These are phyloP conservation scores for Phalacrocorax pelagicus DNA, from an alignment of 2,113 vertebrate species.

Conservation along the genomic window DNA sequence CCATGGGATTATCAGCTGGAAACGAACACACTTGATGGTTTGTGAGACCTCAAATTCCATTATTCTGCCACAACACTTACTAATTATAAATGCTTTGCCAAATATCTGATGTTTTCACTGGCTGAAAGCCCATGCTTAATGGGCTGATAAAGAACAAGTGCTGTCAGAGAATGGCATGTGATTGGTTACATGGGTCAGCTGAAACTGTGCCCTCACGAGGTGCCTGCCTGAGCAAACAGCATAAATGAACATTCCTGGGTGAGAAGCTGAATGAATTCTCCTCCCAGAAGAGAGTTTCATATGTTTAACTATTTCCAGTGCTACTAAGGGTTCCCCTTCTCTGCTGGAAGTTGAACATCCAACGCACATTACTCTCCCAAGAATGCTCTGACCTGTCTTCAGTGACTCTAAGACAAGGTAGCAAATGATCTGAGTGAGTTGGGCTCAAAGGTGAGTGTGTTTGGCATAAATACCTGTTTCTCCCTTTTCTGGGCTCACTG, in stretches of 20 bases:
- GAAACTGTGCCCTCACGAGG: neutral
- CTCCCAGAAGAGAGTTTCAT: neutral
- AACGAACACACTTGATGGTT: neutral
- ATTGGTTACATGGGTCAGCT: neutral
- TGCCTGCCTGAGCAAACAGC: neutral
- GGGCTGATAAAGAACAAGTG: constrained; percentile 27
- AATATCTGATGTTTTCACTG: constrained; percentile 35
- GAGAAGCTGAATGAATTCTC: constrained; percentile 10
- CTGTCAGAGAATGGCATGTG: neutral
- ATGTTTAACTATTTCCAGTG: neutral
- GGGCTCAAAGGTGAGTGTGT: neutral
- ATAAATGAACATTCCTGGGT: neutral
- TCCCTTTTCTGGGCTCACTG: neutral
- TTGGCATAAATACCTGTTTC: neutral
- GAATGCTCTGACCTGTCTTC: neutral
- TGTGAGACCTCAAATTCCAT: constrained; percentile 31
- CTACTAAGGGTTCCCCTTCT: neutral
- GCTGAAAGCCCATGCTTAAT: constrained; percentile 54
- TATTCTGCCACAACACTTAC: constrained; percentile 25
- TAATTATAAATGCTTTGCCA: constrained; percentile 42
- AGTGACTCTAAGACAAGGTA: neutral
- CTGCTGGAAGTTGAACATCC: neutral
- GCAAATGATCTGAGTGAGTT: neutral
- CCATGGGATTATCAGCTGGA: neutral
- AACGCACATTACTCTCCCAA: neutral